Conservation (phyloP, 1,140 invertebrate species). For the Glomeris maerens region DNA sequence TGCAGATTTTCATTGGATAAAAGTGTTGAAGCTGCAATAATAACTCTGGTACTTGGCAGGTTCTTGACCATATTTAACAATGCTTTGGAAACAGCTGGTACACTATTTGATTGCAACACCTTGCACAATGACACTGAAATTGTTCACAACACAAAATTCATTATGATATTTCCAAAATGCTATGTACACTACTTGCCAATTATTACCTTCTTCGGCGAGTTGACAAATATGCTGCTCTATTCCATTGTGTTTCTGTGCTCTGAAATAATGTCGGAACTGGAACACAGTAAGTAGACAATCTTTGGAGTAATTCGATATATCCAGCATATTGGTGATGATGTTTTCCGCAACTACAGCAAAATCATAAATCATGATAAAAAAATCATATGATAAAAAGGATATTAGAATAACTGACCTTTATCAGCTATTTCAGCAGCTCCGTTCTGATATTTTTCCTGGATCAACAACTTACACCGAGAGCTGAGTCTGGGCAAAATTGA, state of each 20-base stretch:
- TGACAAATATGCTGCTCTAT: slow-evolving; percentile 22
- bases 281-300: slow-evolving; percentile 28
- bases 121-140: slow-evolving; percentile 27
- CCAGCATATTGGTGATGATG: slow-evolving; percentile 17
- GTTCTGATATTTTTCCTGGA: no score
- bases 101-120: slow-evolving; percentile 22
- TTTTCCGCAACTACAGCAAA: slow-evolving; percentile 12
- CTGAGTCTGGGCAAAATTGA: no score
- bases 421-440: no score
- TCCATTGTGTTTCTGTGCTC: slow-evolving; percentile 23
- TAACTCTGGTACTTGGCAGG: slow-evolving; percentile 23
- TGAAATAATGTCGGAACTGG: slow-evolving; percentile 23
- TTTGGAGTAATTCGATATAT: slow-evolving; percentile 28
- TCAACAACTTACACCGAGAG: no score
- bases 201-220: slow-evolving; percentile 30
- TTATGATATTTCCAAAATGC: no score
- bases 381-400: slow-evolving; percentile 11
- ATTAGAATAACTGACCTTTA: no score
- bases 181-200: no score
- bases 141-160: no score
- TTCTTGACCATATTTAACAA: slow-evolving; percentile 24
- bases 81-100: slow-evolving; percentile 18
- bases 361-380: slow-evolving; percentile 10
- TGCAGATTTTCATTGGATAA: no score
- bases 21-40: no score